These are phyloP conservation scores for Stenopsyche tienmushanensis DNA, from an alignment of 1,140 invertebrate species.

Conservation along the genomic window DNA sequence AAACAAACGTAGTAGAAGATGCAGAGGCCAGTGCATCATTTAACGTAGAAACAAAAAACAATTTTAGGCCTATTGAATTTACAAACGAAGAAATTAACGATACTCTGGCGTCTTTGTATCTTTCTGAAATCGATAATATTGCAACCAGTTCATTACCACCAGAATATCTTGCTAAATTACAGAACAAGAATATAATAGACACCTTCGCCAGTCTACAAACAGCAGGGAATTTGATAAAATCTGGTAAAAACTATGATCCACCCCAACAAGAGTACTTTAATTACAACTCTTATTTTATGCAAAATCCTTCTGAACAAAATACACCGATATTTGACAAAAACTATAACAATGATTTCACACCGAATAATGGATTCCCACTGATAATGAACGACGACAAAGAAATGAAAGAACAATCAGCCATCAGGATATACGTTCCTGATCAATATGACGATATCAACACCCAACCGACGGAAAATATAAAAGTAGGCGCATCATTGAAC, in stretches of 20 bases:
- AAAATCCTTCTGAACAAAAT: constrained; percentile 23
- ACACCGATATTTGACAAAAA: constrained; percentile 6
- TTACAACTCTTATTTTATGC: constrained; percentile 19
- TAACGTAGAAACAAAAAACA: constrained; percentile 17
- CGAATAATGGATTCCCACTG: constrained; percentile 17
- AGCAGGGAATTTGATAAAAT: constrained; percentile 49
- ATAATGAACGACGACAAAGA: constrained; percentile 5
- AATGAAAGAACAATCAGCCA: constrained; percentile 41
- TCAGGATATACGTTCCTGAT: constrained; percentile 55
- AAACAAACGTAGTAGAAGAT: constrained; percentile 29
- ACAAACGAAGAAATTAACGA: constrained; percentile 4
- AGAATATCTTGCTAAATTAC: constrained; percentile 54
- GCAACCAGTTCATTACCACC: constrained; percentile 39
- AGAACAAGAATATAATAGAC: constrained; percentile 56
- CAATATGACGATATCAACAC: constrained; percentile 42
- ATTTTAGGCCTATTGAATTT: constrained; percentile 13
- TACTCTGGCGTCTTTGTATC: constrained; percentile 12
- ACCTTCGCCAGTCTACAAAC: constrained; percentile 56
- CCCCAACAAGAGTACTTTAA: constrained; percentile 13
- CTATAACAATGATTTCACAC: constrained; percentile 21
- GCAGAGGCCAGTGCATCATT: constrained; percentile 38
- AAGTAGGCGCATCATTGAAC: constrained; percentile 36
- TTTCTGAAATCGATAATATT: constrained; percentile 27
- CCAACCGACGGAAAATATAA: constrained; percentile 38
- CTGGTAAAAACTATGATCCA: constrained; percentile 32